These are phyloP conservation scores for Platynereis dumerilii DNA, from an alignment of 2,888 invertebrate genomes.

Conservation along the genomic window DNA sequence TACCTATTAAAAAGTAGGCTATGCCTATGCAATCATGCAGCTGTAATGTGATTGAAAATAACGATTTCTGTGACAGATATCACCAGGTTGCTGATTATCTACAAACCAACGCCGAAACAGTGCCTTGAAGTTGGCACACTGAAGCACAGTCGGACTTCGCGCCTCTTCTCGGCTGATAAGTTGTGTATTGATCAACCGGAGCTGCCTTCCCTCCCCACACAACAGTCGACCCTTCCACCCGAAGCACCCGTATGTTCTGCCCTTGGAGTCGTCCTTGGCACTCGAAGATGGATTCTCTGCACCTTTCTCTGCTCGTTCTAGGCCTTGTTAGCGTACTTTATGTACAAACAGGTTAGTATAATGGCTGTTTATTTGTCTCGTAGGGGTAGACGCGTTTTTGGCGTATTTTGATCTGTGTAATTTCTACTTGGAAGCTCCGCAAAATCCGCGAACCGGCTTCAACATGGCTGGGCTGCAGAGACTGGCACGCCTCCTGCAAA, in stretches of 20 bases:
- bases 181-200: not conserved
- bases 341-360: constrained; percentile 21
- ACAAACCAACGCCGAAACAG: too few relatives aligned
- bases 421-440: not conserved
- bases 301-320: constrained; percentile 24
- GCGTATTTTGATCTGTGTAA: not conserved
- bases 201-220: not conserved
- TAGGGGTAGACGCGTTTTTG: not conserved
- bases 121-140: too few relatives aligned
- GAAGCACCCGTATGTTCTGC: constrained; percentile 23
- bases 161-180: too few relatives aligned
- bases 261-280: constrained; percentile 26
- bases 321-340: constrained; percentile 20
- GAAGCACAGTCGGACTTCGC: too few relatives aligned
- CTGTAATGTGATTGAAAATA: too few relatives aligned
- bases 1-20: too few relatives aligned
- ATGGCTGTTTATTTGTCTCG: not conserved
- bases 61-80: too few relatives aligned
- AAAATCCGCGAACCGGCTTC: too few relatives aligned
- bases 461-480: too few relatives aligned
- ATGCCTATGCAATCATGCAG: too few relatives aligned
- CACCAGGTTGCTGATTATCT: too few relatives aligned
- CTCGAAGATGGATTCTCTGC: constrained; percentile 22
- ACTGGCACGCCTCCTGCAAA: too few relatives aligned
- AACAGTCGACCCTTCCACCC: constrained; percentile 10